Base-by-base conservation (phyloP, 2,113 vertebrate species). In the Coptodon rendalli region DNA sequence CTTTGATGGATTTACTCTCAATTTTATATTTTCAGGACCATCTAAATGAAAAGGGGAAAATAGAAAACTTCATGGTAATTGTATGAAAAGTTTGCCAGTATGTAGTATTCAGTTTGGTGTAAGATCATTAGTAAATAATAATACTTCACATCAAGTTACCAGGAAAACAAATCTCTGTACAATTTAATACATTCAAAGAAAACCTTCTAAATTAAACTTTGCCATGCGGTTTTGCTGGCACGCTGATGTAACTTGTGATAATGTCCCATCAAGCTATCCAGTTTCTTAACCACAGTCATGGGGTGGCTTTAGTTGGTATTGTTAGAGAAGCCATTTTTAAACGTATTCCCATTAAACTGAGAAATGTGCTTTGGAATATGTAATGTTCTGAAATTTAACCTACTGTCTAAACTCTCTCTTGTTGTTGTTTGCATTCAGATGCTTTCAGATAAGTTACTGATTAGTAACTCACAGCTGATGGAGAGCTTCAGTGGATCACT, bases 1-100 rank as follows among this genome's bases (percentile, higher is more conserved):
- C 48, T 68, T 2, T 16, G 9, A 9, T 40, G 91, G 85, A 9
- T 10, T 63, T 3, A 73, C 29, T 24, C 5, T 36, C 48, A 87
- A 16, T 13, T 2, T 11, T 3, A 56, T 9, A 38, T 91, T 63
- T 17, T 93, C 90, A 48, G 93, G 94, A 29, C 92, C 93, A 86
- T 80, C 92, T 94, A 85, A 52, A 19, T 22, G 16, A 7, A 31
- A 7, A 10, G 16, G 16, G 11, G 73, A 27, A 40, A 71, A 81
- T 11, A 81, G 13, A n/a, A 13, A n/a, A 11, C 3, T 19, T 53
- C 7, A n/a, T 5, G 4, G 9, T n/a, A 53, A 53, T 53, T 53
- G 9, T 3, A n/a, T 53, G 8, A 53, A 53, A n/a, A 12, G 3
- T 12, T 10, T 6, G 22, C 6, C 19, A 6, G 9, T 6, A 24